A percentile compares a stretch with the other conserved stretches of the same genome.
phyloP scores from a whole-genome alignment of 2,888 invertebrate species.

The Acholoe squamosa region DNA sequence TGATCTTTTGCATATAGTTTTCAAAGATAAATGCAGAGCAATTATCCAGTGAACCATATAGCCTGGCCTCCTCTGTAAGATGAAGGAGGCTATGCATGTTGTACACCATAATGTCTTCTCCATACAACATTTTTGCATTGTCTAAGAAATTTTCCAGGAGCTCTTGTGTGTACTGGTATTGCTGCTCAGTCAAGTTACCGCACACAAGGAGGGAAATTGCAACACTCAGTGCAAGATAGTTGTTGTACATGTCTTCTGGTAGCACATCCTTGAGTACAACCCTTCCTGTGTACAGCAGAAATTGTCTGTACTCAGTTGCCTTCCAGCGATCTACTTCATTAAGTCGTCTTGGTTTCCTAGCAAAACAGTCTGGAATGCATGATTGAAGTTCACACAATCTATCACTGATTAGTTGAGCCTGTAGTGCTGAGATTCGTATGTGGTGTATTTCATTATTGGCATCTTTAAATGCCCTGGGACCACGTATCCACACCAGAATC shows the following conservation, averaged over 20 bases:
- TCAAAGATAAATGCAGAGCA: constrained; percentile 67
- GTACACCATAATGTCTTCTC: constrained; percentile 61
- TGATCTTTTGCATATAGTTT: constrained; percentile 65
- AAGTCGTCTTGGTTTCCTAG: constrained; percentile 71
- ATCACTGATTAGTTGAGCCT: constrained; percentile 59
- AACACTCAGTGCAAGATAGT: constrained; percentile 72
- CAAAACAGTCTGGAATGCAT: constrained; percentile 71
- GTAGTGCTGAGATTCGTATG: constrained; percentile 56
- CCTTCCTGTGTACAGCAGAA: constrained; percentile 74
- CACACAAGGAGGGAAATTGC: constrained; percentile 70
- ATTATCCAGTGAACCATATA: constrained; percentile 63
- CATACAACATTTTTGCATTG: constrained; percentile 57
- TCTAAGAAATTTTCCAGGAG: constrained; percentile 65
- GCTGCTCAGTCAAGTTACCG: constrained; percentile 18
- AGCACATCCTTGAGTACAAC: constrained; percentile 69
- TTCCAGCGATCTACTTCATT: constrained; percentile 74
- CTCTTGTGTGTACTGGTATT: constrained; percentile 61
- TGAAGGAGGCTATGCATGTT: constrained; percentile 67
- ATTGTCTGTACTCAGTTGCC: constrained; percentile 75
- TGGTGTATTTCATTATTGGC: too few species aligned
- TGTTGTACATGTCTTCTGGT: constrained; percentile 66
- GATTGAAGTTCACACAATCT: constrained; percentile 58
- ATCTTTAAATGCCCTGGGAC: too few species aligned
- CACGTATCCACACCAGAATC: constrained; percentile 70
- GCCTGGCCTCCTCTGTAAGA: constrained; percentile 61